These are phyloP conservation scores for Rhinoraja longicauda DNA, from an alignment of 2,797 vertebrate genomes.

Conservation along the genomic window DNA sequence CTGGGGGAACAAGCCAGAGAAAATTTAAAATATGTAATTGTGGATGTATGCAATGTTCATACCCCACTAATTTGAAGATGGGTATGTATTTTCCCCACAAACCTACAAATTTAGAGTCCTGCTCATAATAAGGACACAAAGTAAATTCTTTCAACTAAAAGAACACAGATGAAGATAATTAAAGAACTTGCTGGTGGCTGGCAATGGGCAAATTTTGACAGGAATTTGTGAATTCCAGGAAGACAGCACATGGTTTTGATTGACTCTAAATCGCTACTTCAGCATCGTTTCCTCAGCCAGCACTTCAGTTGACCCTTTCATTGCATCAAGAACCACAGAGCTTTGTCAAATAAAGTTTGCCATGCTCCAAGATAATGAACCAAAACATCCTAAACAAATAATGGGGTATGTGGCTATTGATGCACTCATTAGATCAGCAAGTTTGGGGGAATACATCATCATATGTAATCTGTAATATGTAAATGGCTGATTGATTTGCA, in stretches of 20 bases:
- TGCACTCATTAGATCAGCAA: not conserved
- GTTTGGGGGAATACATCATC: not conserved
- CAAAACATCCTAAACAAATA: not conserved
- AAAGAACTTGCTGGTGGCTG: not conserved
- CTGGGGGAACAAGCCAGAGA: too few species aligned
- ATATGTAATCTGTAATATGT: not conserved
- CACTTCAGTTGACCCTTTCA: not conserved
- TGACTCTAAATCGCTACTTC: not conserved
- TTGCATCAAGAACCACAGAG: not conserved
- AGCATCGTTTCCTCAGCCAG: not conserved
- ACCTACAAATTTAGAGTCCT: too few species aligned
- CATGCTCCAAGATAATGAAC: not conserved
- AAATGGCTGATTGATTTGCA: not conserved
- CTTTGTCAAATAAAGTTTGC: not conserved
- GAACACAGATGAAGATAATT: not conserved
- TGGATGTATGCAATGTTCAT: too few species aligned
- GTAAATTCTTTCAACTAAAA: not conserved
- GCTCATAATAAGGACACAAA: too few species aligned
- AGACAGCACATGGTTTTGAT: not conserved
- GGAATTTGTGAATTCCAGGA: not conserved
- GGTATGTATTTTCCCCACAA: too few species aligned
- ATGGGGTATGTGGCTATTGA: not conserved
- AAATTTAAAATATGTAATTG: too few species aligned
- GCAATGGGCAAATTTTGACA: not conserved
- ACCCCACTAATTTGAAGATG: too few species aligned